Base-by-base conservation (phyloP, 2,888 invertebrate species). In the Protophormia terraenovae region DNA sequence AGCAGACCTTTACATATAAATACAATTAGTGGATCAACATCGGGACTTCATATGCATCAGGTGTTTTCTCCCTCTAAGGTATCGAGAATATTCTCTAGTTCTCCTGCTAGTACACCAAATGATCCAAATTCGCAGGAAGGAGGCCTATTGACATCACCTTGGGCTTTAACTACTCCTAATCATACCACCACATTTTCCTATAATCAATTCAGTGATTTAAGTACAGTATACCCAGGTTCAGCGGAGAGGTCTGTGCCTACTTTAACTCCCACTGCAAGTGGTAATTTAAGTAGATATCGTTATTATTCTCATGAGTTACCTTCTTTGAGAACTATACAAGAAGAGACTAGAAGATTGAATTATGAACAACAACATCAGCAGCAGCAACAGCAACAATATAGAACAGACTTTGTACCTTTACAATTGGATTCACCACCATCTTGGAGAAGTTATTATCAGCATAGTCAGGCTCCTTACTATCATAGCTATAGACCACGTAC, bases 191-290 rank as follows among this genome's bases (percentile, higher is more conserved):
- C 89, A 19, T 88, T 89, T 27, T 87, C 89, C 2, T 96, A 97
- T 93, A 80, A 81, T 24, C 89, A 89, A 22, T 96, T 96, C 90
- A 97, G 96, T 91, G 97, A 97, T 93, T 94, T 97, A 89, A 97
- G 97, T 93, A 97, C 97, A 55, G 97, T 97, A 83, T 95, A 96
- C 90, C 95, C 96, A 58, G 96, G 96, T 89, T 96, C 96, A 22
- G 96, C 95, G 8, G 97, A 96, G 89, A 95, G 96, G 71, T 97
- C 97, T 0, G 95, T 96, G 90, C 96, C 96, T 45, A 85, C 85
- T 0, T 75, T 85, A 58, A 96, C 96, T 8, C 96, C 96, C 60
- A 95, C 96, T 19, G 96, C 95, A 32, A 95, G 95, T 86, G 91
- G 90, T 7, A 92, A 91, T 77, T 78, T 91, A 45, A 92, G 90